Conservation (phyloP, 2,113 vertebrate genomes). For the Lophotis ruficrista region DNA sequence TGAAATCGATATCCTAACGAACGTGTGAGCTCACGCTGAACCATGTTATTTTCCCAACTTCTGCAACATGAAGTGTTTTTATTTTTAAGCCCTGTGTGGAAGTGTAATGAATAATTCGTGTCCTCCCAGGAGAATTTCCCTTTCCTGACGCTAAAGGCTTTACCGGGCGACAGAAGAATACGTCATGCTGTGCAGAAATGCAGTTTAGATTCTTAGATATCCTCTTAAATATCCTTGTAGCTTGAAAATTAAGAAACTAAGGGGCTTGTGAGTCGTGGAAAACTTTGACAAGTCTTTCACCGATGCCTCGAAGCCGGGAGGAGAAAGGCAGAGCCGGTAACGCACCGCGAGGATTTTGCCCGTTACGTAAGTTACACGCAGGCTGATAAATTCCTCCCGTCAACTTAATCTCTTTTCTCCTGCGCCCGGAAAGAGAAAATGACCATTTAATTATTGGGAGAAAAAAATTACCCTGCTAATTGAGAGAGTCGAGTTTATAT, state of each 20-base stretch:
- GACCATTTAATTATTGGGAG: constrained; percentile 35
- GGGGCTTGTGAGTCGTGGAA: not conserved
- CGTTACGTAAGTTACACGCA: not conserved
- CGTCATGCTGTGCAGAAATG: not conserved
- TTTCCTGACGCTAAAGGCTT: not conserved
- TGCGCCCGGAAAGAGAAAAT: not conserved
- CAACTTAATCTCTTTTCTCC: constrained; percentile 29
- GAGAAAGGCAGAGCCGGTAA: not conserved
- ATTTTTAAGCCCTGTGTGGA: not conserved
- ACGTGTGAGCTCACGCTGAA: not conserved
- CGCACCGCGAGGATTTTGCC: not conserved
- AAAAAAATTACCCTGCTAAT: not conserved
- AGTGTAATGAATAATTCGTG: not conserved
- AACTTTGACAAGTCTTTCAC: not conserved
- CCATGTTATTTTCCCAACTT: not conserved
- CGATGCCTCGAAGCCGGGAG: not conserved
- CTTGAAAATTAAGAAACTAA: not conserved
- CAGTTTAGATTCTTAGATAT: not conserved
- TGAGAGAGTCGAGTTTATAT: not conserved
- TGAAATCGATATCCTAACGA: not conserved
- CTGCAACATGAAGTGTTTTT: not conserved
- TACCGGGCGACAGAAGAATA: not conserved
- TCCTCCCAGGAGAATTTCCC: not conserved
- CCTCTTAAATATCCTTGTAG: not conserved
- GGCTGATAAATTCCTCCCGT: not conserved